These are phyloP conservation scores for Catharus fuscescens DNA, from an alignment of 2,113 vertebrate species.

Conservation along the genomic window DNA sequence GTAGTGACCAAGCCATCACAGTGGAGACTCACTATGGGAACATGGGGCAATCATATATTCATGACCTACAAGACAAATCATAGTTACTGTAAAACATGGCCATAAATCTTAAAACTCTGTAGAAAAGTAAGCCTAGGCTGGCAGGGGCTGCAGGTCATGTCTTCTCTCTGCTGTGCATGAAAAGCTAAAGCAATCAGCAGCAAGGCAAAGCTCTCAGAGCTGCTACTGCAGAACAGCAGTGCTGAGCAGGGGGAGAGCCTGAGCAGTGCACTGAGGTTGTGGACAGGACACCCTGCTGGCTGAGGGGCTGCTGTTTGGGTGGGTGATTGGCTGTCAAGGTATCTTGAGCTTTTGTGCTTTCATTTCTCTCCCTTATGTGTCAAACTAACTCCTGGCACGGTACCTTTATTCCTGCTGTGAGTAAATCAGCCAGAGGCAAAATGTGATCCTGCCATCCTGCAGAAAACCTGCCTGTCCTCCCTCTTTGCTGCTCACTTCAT, in stretches of 20 bases:
- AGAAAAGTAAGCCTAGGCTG: neutral
- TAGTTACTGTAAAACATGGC: neutral
- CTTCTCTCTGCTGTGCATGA: neutral
- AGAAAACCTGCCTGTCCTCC: neutral
- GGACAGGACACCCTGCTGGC: neutral
- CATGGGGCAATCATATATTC: neutral
- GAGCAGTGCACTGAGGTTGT: neutral
- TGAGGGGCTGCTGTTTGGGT: neutral
- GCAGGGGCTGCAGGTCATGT: neutral
- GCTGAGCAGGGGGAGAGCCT: neutral
- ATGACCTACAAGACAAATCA: neutral
- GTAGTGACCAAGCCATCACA: neutral
- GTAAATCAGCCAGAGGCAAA: constrained; percentile 29
- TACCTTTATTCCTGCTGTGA: constrained; percentile 19
- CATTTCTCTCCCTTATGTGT: neutral
- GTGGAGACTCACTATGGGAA: rapidly evolving
- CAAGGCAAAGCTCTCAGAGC: neutral
- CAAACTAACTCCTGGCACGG: neutral
- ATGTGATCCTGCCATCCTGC: neutral
- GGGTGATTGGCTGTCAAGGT: neutral
- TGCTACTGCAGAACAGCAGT: neutral
- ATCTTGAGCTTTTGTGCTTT: neutral
- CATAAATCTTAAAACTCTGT: neutral
- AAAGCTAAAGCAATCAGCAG: neutral
- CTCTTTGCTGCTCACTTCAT: constrained; percentile 7